Base-by-base conservation (phyloP, 2,113 vertebrate genomes). In the Mormyrus iriodes region DNA sequence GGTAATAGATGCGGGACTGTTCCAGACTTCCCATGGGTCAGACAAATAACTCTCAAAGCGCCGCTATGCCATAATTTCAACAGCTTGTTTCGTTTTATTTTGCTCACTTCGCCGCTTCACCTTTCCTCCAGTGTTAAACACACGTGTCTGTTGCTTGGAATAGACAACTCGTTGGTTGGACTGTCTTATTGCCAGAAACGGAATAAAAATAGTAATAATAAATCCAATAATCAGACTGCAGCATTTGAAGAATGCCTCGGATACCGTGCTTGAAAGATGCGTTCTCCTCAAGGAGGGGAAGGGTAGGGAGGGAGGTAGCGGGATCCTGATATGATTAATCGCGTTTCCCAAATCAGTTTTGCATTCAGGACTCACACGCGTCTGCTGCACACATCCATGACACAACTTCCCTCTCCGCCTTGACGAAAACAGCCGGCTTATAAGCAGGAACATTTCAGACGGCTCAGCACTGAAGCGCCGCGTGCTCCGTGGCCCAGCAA, bases 271-370 rank as follows among this genome's bases (percentile, higher is more conserved):
- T 85, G 65, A 76, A 90, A 83, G 90, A 88, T 44, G 27, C 5
- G 51, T 86, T 89, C 89, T 73, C 15, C 58, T 58, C 44, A n/a
- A 31, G 79, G 86, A 79, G 91, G 93, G 91, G 90, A 91, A 92
- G 92, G 93, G 92, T 91, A 93, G 93, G 93, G 93, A 93, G 93
- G 92, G 85, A 88, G 31, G 69, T 27, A 73, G 31, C 69, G 13
- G 35, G 90, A 87, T 76, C 73, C 85, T 89, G 93, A 91, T 89
- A 90, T 39, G 92, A 94, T 93, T 93, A 93, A 93, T 92, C 89
- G 49, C 73, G 90, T 91, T 90, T 92, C 90, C 89, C 89, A 93
- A 95, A 94, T 94, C 93, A 91, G 93, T 93, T 94, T 94, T 92
- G 92, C 91, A 91, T 92, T 91, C 90, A 93, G 91, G 89, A 88